Evolutionary conservation across 2,888 invertebrate genomes (phyloP), one percentile per base, ranked within the genome.

Genomic region (Molorchus minor): DNA sequence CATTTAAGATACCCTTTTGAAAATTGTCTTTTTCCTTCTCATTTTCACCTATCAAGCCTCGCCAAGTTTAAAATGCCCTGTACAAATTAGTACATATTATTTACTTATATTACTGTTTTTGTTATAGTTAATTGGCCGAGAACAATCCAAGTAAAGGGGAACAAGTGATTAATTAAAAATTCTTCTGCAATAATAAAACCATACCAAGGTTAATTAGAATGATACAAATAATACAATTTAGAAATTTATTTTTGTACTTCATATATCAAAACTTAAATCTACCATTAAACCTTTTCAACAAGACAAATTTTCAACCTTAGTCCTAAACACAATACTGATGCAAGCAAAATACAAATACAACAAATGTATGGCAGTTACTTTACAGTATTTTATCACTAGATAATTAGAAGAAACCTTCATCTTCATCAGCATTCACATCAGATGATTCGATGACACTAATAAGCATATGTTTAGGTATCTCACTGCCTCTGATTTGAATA

Each of bases 381-480:
- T n/a, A n/a, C n/a, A n/a, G n/a, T n/a, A n/a, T n/a, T n/a, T n/a
- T n/a, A n/a, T n/a, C n/a, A n/a, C n/a, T n/a, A n/a, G n/a, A 19
- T 19, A 19, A 19, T 41, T 52, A 52, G 21, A 52, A 52, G 25
- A 16, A 52, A 30, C 80, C 80, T 71, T 80, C 80, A 69, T 81
- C 81, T 3, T 74, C 76, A 49, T 77, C 71, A 56, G 73, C 71
- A 19, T 71, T 68, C 1, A 73, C 71, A 55, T 74, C 71, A 40
- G 57, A 62, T 7, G 75, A 65, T 19, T 80, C 81, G 49, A 84
- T 81, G 2, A 85, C 84, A 71, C 84, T 84, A 0, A 83, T 83
- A 38, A 88, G 79, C 86, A 87, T 87, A 76, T 86, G 85, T 58
- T 88, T 86, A 0, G 91, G 91, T 21, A 93, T 87, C 79, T 94